Conservation (phyloP, 2,888 invertebrate species). For the Teleiodes luculella region DNA sequence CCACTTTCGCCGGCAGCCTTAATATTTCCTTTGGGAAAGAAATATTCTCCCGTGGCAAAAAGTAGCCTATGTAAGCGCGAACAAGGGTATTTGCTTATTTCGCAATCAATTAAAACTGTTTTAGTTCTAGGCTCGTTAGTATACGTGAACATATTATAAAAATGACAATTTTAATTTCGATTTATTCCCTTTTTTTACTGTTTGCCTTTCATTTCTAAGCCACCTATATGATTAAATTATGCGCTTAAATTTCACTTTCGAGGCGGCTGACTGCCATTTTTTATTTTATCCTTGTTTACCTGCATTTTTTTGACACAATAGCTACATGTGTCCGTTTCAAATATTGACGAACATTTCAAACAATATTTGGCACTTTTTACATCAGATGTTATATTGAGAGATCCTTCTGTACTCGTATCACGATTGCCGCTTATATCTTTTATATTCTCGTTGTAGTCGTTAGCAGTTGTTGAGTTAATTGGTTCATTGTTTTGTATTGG, state of each 20-base stretch:
- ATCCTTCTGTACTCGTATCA: neutral
- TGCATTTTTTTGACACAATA: constrained; percentile 32
- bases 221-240: neutral
- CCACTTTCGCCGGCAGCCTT: too few species aligned
- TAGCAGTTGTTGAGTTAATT: neutral
- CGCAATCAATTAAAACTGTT: too few species aligned
- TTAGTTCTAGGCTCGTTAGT: too few species aligned
- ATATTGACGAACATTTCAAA: constrained; percentile 43
- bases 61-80: too few species aligned
- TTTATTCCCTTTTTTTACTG: neutral
- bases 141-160: neutral
- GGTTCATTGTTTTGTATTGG: neutral
- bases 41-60: too few species aligned
- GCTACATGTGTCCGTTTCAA: constrained; percentile 38
- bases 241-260: neutral
- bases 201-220: neutral
- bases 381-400: constrained; percentile 24
- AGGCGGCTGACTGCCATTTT: neutral
- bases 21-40: too few species aligned
- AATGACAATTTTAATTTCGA: neutral
- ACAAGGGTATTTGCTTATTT: too few species aligned
- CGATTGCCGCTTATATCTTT: neutral
- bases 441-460: neutral
- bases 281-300: neutral
- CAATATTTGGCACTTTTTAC: constrained; percentile 41